A percentile compares a stretch with the other conserved stretches of the same genome.
Evolutionary conservation across 1,140 invertebrate species (phyloP).

Genomic region (Drosophila chauvacae): DNA sequence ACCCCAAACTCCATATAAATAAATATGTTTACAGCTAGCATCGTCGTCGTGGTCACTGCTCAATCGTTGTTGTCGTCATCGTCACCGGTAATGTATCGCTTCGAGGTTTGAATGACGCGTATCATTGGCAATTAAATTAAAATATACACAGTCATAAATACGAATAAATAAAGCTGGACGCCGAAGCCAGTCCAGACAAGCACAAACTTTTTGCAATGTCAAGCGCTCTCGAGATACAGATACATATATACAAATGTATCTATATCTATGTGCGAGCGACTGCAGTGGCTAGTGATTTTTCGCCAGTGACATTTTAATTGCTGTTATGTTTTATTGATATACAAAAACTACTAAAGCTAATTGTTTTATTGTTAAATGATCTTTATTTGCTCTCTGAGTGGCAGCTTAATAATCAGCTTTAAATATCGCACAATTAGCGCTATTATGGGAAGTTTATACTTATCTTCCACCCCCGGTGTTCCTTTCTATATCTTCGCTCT

Average conservation of each 20-base stretch:
- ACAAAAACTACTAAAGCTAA: conserved; percentile 80
- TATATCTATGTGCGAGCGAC: conserved; percentile 20
- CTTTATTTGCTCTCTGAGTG: conserved; percentile 70
- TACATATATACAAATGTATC: conserved; percentile 21
- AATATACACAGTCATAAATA: conserved; percentile 63
- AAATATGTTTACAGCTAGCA: conserved; percentile 30
- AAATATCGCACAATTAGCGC: conserved; percentile 78
- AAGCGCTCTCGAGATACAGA: conserved; percentile 40
- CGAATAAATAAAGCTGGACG: conserved; percentile 37
- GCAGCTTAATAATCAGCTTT: conserved; percentile 79
- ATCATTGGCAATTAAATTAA: conserved; percentile 82
- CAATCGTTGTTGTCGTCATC: conserved; percentile 37
- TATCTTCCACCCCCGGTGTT: background rate
- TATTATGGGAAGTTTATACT: conserved; percentile 66
- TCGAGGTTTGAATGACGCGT: conserved; percentile 76
- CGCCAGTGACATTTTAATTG: conserved; percentile 81
- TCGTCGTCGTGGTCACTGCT: conserved; percentile 49
- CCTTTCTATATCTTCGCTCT: conserved; percentile 15
- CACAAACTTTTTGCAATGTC: conserved; percentile 63
- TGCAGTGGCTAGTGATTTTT: conserved; percentile 64
- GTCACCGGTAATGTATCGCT: conserved; percentile 70
- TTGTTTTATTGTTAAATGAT: conserved; percentile 81
- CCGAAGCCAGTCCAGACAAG: conserved; percentile 31
- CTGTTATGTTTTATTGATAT: conserved; percentile 82
- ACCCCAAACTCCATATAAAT: conserved; percentile 8